Evolutionary conservation across 2,797 vertebrate species (phyloP).

Genomic region (Thunnus albacares): DNA sequence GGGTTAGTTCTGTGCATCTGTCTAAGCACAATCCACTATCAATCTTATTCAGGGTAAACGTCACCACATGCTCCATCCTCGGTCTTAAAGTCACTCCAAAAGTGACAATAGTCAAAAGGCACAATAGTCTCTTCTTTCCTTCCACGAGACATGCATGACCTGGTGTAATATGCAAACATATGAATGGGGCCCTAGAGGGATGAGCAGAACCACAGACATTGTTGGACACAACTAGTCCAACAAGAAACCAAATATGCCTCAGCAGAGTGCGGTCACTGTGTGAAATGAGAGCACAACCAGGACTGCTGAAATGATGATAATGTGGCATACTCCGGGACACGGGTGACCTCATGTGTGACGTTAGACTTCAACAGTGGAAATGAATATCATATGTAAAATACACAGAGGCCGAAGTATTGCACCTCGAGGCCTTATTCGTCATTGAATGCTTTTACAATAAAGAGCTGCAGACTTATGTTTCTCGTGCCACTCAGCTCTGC

Average conservation of each 20-base stretch:
- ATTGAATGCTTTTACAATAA: slow-evolving; percentile 36
- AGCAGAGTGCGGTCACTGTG: slow-evolving; percentile 26
- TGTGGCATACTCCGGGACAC: slow-evolving; percentile 36
- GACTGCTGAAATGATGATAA: slow-evolving; percentile 38
- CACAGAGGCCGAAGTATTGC: background rate
- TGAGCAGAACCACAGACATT: slow-evolving; percentile 47
- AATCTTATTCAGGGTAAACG: slow-evolving; percentile 5
- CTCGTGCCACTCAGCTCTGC: slow-evolving; percentile 43
- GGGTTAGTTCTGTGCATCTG: slow-evolving; percentile 1
- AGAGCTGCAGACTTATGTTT: slow-evolving; percentile 45
- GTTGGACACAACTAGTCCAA: slow-evolving; percentile 50
- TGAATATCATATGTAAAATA: slow-evolving; percentile 49
- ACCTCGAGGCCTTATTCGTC: slow-evolving; percentile 33
- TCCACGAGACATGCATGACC: slow-evolving; percentile 35
- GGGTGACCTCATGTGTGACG: slow-evolving; percentile 48
- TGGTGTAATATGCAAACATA: slow-evolving; percentile 45
- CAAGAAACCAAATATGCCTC: slow-evolving; percentile 66
- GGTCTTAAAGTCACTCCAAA: slow-evolving; percentile 6
- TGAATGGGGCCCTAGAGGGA: slow-evolving; percentile 52
- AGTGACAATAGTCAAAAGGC: background rate
- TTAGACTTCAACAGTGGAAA: slow-evolving; percentile 34
- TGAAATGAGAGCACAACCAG: slow-evolving; percentile 46
- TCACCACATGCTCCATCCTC: slow-evolving; percentile 11
- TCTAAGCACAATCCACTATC: background rate
- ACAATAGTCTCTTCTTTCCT: slow-evolving; percentile 65